Percentiles rank a stretch among this genome's conserved stretches.
Conservation (phyloP, 2,888 invertebrate species). For the Ypsolopha scabrella region DNA sequence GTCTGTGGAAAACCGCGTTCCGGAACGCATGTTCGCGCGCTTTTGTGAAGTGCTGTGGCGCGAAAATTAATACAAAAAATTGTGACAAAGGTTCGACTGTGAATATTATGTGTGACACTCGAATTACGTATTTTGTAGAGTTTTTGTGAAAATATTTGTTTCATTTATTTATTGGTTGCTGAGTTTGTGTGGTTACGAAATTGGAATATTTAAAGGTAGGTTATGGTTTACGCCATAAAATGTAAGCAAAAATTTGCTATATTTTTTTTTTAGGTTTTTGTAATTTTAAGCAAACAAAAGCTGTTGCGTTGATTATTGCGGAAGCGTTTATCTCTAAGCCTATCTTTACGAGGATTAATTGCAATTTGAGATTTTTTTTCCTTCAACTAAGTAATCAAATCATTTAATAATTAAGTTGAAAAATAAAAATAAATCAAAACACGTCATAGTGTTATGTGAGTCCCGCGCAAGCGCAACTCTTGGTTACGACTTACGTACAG, state of each 20-base stretch:
- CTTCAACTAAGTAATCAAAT: background rate
- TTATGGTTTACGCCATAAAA: too few species aligned
- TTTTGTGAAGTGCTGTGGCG: slow-evolving; percentile 9
- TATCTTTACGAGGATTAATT: too few species aligned
- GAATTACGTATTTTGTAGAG: background rate
- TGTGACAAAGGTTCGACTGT: background rate
- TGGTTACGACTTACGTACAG: slow-evolving; percentile 1
- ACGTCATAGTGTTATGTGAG: background rate
- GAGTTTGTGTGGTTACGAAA: too few species aligned
- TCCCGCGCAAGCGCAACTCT: background rate
- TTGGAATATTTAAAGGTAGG: too few species aligned
- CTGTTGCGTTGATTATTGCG: too few species aligned
- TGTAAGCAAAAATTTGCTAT: too few species aligned
- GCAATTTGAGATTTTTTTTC: too few species aligned
- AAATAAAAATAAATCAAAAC: background rate
- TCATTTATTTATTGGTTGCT: too few species aligned
- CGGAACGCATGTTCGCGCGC: slow-evolving; percentile 15
- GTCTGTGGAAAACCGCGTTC: slow-evolving; percentile 16
- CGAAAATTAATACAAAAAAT: slow-evolving; percentile 10
- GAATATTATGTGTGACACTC: background rate
- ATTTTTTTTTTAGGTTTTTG: too few species aligned
- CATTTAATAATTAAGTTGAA: background rate
- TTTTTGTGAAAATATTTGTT: background rate
- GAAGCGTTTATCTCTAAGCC: too few species aligned
- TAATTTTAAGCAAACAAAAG: too few species aligned